Percentiles rank a stretch among this genome's conserved stretches.
These are phyloP conservation scores for Equus przewalskii DNA, from an alignment of 2,113 vertebrate genomes.

Conservation along the genomic window DNA sequence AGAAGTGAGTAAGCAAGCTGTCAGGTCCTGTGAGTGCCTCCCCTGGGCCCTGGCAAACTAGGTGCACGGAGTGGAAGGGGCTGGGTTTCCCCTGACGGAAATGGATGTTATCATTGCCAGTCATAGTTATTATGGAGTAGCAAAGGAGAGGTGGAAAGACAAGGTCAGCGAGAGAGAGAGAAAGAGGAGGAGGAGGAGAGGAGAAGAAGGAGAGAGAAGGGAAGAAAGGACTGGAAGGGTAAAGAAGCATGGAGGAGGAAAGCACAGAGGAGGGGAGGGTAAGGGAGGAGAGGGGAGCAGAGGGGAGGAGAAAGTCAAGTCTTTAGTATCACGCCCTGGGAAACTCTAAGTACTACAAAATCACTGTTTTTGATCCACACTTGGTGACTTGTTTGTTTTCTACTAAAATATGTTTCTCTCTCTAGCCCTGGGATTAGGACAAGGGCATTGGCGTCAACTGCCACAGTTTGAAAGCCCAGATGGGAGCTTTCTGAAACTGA, in stretches of 20 bases:
- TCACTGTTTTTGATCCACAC: not conserved
- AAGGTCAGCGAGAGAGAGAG: rapidly evolving
- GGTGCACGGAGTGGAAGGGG: not conserved
- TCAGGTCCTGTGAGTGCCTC: not conserved
- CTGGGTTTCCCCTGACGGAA: not conserved
- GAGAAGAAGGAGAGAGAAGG: rapidly evolving
- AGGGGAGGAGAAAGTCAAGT: too few species aligned
- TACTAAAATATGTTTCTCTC: not conserved
- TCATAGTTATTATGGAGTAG: not conserved
- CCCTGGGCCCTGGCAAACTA: not conserved
- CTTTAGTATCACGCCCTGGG: not conserved
- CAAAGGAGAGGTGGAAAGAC: not conserved
- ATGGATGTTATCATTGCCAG: not conserved
- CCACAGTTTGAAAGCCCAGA: not conserved
- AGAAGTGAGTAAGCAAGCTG: not conserved
- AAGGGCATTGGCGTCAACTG: not conserved
- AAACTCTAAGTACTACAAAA: not conserved
- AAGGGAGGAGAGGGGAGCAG: rapidly evolving
- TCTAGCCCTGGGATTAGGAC: not conserved
- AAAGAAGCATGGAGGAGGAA: too few species aligned
- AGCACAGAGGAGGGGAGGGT: rapidly evolving
- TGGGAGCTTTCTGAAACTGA: not conserved
- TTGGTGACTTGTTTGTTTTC: not conserved
- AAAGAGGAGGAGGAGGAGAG: not conserved
- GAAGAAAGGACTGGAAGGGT: too few species aligned